Base-by-base conservation (phyloP, 2,888 invertebrate genomes). In the Ametastegia equiseti region DNA sequence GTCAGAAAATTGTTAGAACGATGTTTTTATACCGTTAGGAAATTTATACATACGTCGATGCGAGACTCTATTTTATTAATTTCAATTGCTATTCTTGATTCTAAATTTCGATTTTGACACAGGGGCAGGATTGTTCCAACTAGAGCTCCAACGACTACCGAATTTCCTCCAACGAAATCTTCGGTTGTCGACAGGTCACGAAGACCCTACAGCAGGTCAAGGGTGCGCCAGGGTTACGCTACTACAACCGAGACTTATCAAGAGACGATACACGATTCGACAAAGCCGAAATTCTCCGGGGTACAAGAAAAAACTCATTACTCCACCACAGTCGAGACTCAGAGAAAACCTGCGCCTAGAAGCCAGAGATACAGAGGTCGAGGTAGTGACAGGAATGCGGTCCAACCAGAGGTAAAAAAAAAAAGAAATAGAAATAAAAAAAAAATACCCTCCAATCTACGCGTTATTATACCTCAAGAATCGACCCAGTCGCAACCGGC, bases 161-260 rank as follows among this genome's bases (percentile, higher is more conserved):
- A 86, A 0, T 81, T 87, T n/a, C 71, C 87, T 5, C 81, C 86
- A 3, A 33, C 84, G 0, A 87, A 84, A 67, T 81, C 86, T 3
- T 84, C 81, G 47, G 83, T 81, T 27, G 81, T 50, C 11, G 90
- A 91, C 1, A 87, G 88, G 83, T 83, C 87, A 5, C 86, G 90
- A 80, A 86, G 90, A 84, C 91, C 91, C 23, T 86, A 88, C 33
- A 88, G 87, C 39, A 88, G 91, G 82, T 88, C 90, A 9, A 88
- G 89, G 82, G 89, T 90, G 5, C 84, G 88, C 77, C 84, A 65
- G n/a, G 87, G 88, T 11, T 85, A 86, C 6, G 88, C 86, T 1
- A 89, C 90, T 2, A 90, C 90, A 1, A 91, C 91, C 5, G 90
- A 91, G 71, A 87, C 89, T n/a, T 90, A 90, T 80, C 54, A 63